phyloP scores from a whole-genome alignment of 2,888 invertebrate genomes.

The Lumbricus terrestris region DNA sequence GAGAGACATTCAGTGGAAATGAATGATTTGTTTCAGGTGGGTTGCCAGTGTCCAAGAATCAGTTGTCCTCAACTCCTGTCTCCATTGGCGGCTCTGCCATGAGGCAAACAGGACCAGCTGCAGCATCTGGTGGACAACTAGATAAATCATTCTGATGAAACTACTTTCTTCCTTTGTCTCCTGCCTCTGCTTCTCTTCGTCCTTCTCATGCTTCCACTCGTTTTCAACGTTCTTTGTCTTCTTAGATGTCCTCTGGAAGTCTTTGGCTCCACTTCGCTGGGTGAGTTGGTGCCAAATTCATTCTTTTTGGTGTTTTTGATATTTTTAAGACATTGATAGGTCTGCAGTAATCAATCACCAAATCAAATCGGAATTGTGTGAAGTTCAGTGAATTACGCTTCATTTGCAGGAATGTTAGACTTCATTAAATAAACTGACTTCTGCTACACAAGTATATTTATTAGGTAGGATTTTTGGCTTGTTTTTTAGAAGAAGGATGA shows the following conservation, averaged over 20 bases:
- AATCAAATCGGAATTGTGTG: background rate
- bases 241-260: too few relatives aligned
- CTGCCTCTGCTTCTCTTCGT: background rate
- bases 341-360: background rate
- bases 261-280: background rate
- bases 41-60: background rate
- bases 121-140: background rate
- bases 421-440: background rate
- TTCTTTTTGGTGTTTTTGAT: background rate
- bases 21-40: background rate
- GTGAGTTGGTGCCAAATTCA: background rate
- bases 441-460: background rate
- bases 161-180: background rate
- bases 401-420: conserved; percentile 3
- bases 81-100: background rate
- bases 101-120: background rate
- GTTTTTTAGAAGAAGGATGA: background rate
- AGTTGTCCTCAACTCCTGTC: background rate
- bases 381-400: background rate
- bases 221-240: background rate
- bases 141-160: background rate
- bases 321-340: background rate
- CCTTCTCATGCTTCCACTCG: background rate
- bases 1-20: background rate
- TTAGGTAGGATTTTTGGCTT: background rate